Evolutionary conservation across 35 echinoderm and acorn worm species (phyloP).

Genomic region (Stichopus chloronotus): DNA sequence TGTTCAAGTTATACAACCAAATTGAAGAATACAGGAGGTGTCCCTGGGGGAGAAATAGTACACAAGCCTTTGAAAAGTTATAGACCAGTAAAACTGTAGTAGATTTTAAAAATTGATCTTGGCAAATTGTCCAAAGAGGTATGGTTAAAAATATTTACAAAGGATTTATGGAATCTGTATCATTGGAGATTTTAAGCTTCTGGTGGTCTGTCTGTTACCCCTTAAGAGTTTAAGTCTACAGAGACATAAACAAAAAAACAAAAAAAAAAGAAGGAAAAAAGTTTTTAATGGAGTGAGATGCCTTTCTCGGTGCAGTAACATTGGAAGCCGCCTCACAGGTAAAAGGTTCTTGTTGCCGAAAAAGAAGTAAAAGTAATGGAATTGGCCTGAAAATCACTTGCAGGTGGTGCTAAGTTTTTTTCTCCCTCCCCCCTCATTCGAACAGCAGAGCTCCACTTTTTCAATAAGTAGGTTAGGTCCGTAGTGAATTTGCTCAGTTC

Average conservation of each 20-base stretch:
- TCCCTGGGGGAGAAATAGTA: not conserved
- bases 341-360: too few species aligned
- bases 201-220: not conserved
- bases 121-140: not conserved
- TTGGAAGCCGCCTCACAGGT: too few species aligned
- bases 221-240: not conserved
- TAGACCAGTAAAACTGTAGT: not conserved
- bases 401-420: too few species aligned
- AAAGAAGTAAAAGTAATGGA: too few species aligned
- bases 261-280: too few species aligned
- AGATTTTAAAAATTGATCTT: not conserved
- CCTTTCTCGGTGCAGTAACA: too few species aligned
- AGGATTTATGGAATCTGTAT: not conserved
- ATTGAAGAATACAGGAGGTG: not conserved
- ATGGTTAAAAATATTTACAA: not conserved
- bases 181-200: not conserved
- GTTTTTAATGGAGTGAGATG: too few species aligned
- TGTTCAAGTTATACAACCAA: not conserved
- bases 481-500: too few species aligned
- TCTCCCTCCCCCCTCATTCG: too few species aligned
- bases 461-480: too few species aligned
- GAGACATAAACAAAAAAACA: not conserved
- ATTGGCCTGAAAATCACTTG: too few species aligned
- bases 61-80: not conserved
- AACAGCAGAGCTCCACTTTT: too few species aligned